phyloP scores from a whole-genome alignment of 2,113 vertebrate species.

The Cryptotis parvus region DNA sequence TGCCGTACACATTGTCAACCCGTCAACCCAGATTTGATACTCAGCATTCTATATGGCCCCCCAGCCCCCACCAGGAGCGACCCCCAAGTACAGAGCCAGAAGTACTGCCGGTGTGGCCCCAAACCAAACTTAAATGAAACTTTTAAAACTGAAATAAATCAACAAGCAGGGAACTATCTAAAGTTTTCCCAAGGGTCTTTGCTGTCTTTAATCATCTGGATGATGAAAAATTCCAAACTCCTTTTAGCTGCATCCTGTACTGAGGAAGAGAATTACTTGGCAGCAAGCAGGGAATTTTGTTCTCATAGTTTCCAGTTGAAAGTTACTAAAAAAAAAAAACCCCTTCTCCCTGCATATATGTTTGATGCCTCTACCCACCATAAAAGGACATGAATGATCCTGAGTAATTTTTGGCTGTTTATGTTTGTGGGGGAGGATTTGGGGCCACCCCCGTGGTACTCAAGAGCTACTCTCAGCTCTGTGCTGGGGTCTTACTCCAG shows the following conservation, averaged over 20 bases:
- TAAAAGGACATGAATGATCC: slow-evolving; percentile 85
- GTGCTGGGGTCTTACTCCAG: too few species aligned
- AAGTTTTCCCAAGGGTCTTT: background rate
- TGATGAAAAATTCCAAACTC: background rate
- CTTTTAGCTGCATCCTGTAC: slow-evolving; percentile 65
- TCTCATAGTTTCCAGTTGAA: slow-evolving; percentile 87
- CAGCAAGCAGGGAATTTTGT: slow-evolving; percentile 77
- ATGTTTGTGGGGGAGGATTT: background rate
- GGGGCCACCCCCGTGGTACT: too few species aligned
- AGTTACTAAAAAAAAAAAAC: slow-evolving; percentile 84
- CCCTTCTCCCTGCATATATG: slow-evolving; percentile 79
- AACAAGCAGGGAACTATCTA: slow-evolving; percentile 17
- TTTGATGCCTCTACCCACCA: slow-evolving; percentile 82
- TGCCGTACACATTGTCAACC: too few species aligned
- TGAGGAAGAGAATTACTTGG: slow-evolving; percentile 80
- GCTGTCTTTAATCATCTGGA: background rate
- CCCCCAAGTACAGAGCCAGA: too few species aligned
- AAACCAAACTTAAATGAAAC: too few species aligned
- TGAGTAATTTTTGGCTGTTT: background rate
- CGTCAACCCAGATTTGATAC: too few species aligned
- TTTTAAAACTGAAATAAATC: background rate
- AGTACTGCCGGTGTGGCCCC: too few species aligned
- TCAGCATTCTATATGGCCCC: too few species aligned
- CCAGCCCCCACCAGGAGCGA: too few species aligned
- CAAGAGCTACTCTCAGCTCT: background rate